These are phyloP conservation scores for Cyanoramphus novaezelandiae DNA, from an alignment of 2,113 vertebrate genomes.

Conservation along the genomic window DNA sequence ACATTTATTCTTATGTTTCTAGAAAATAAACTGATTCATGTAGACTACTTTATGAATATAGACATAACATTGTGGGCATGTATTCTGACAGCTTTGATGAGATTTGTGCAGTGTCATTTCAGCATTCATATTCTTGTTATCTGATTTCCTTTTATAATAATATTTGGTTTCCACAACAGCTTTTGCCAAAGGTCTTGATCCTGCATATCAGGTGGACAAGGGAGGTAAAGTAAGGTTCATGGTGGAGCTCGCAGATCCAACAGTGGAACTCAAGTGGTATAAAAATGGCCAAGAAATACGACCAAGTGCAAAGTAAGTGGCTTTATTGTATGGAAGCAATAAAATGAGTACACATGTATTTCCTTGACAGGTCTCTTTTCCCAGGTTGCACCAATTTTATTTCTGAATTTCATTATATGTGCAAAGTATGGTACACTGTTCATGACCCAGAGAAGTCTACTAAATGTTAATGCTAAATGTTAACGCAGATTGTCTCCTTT, in stretches of 20 bases:
- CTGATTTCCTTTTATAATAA: neutral
- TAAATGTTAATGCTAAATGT: neutral
- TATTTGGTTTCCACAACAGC: conserved; percentile 71
- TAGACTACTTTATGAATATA: neutral
- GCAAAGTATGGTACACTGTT: neutral
- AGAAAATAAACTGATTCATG: neutral
- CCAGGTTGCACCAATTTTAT: neutral
- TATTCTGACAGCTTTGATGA: neutral
- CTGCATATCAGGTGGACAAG: conserved; percentile 95
- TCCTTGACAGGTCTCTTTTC: neutral
- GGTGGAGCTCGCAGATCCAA: conserved; percentile 95
- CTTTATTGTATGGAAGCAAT: neutral
- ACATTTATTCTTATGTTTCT: neutral
- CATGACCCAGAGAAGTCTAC: neutral
- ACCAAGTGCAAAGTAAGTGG: conserved; percentile 91
- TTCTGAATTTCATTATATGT: neutral
- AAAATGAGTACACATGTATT: neutral
- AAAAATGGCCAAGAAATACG: conserved; percentile 98
- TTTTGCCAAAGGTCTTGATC: conserved; percentile 94
- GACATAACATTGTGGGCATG: neutral
- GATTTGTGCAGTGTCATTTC: neutral
- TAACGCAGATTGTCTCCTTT: neutral
- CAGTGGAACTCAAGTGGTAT: conserved; percentile 98
- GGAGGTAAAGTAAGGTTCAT: conserved; percentile 90
- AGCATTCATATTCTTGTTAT: neutral